Evolutionary conservation across 2,797 vertebrate genomes (phyloP).

Genomic region (Sarcophilus harrisii): DNA sequence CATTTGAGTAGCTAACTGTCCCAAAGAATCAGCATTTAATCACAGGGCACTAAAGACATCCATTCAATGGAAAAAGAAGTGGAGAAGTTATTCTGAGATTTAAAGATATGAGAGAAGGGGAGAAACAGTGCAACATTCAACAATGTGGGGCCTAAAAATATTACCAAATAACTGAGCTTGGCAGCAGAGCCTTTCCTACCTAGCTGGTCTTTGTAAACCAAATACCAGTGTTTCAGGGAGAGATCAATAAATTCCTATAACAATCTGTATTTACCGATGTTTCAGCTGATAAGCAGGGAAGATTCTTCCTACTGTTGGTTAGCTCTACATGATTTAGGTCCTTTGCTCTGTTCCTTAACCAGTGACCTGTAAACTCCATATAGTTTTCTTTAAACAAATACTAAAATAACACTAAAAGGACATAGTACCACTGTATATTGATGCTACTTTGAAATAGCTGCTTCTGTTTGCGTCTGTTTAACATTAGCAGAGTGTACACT

Average conservation of each 20-base stretch:
- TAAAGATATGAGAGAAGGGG: background rate
- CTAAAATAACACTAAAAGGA: conserved; percentile 61
- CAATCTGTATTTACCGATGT: background rate
- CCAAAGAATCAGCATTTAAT: conserved; percentile 13
- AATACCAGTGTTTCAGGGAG: conserved; percentile 38
- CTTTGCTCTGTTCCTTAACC: conserved; percentile 45
- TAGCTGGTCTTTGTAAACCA: conserved; percentile 16
- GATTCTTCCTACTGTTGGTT: background rate
- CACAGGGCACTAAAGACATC: background rate
- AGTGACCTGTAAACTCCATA: conserved; percentile 55
- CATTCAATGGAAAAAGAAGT: background rate
- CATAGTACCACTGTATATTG: conserved; percentile 52
- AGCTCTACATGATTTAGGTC: background rate
- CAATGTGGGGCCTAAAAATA: background rate
- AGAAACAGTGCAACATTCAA: background rate
- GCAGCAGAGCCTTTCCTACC: background rate
- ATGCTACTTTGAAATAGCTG: conserved; percentile 65
- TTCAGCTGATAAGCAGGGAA: conserved; percentile 20
- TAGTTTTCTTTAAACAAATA: conserved; percentile 61
- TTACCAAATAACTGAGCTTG: background rate
- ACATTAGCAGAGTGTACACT: conserved; percentile 79
- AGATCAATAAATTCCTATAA: conserved; percentile 18
- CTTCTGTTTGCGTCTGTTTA: conserved; percentile 63
- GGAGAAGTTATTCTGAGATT: background rate
- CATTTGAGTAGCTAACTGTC: background rate